phyloP scores from a whole-genome alignment of 1,140 invertebrate genomes.

The Drosophila paulistorum region DNA sequence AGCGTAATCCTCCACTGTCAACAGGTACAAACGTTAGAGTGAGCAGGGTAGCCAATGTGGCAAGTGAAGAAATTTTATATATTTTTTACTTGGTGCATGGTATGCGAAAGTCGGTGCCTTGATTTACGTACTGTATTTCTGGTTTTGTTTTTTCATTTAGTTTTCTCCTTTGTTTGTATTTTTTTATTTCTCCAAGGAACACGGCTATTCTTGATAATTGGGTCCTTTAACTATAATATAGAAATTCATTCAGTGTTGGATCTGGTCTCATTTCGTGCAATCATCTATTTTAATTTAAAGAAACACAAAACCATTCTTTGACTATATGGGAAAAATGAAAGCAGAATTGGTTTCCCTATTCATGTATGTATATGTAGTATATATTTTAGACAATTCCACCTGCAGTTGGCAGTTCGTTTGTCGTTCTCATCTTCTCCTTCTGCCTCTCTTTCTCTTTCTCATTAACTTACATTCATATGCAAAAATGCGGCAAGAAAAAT shows the following conservation, averaged over 20 bases:
- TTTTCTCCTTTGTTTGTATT: background rate
- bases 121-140: too few species aligned
- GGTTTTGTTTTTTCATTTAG: background rate
- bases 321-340: background rate
- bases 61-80: too few species aligned
- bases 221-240: background rate
- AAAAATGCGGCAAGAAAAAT: slow-evolving; percentile 32
- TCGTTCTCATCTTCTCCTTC: too few species aligned
- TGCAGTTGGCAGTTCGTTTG: too few species aligned
- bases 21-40: too few species aligned
- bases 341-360: background rate
- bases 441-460: background rate
- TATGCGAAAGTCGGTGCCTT: too few species aligned
- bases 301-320: background rate
- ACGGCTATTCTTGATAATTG: background rate
- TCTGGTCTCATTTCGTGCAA: background rate
- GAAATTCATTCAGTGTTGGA: background rate
- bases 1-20: too few species aligned
- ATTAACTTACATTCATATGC: slow-evolving; percentile 16
- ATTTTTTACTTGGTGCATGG: too few species aligned
- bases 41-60: too few species aligned
- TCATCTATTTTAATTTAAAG: background rate
- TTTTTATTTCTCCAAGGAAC: slow-evolving; percentile 5
- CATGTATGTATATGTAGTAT: too few species aligned
- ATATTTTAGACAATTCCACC: too few species aligned